These are phyloP conservation scores for Rosalia funebris DNA, from an alignment of 2,888 invertebrate species.

Conservation along the genomic window DNA sequence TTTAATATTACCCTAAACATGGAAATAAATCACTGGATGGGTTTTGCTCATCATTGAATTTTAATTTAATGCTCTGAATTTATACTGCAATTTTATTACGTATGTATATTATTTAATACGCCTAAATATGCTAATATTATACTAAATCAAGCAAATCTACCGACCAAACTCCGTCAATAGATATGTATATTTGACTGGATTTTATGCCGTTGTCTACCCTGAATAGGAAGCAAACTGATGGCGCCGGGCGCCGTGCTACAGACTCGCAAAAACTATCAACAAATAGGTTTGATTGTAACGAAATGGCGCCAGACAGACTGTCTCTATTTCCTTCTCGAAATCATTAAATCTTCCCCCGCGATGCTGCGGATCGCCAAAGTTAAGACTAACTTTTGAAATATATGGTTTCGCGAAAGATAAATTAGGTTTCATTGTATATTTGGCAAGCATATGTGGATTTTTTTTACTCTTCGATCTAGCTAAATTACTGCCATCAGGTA, in stretches of 20 bases:
- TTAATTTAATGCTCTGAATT: too few species aligned
- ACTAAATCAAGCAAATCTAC: background rate
- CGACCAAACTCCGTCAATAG: background rate
- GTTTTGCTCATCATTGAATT: too few species aligned
- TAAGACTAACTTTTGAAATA: conserved; percentile 12
- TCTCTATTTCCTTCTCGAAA: conserved; percentile 27
- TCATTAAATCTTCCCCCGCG: conserved; percentile 22
- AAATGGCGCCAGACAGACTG: conserved; percentile 42
- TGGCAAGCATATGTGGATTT: too few species aligned
- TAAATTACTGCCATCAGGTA: too few species aligned
- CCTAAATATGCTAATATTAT: background rate
- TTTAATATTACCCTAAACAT: too few species aligned
- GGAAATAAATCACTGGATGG: too few species aligned
- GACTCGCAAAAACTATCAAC: conserved; percentile 46
- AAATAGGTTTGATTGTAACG: conserved; percentile 41
- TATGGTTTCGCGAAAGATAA: too few species aligned
- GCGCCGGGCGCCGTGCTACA: conserved; percentile 41
- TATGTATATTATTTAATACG: background rate
- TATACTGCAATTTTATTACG: too few species aligned
- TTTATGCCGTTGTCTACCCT: conserved; percentile 10
- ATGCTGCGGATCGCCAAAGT: conserved; percentile 16
- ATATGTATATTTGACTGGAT: background rate
- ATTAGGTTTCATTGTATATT: too few species aligned
- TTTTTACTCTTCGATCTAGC: too few species aligned
- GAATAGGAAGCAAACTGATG: conserved; percentile 30